These are phyloP conservation scores for Strigamia maritima DNA, from an alignment of 2,888 invertebrate species.

Conservation along the genomic window DNA sequence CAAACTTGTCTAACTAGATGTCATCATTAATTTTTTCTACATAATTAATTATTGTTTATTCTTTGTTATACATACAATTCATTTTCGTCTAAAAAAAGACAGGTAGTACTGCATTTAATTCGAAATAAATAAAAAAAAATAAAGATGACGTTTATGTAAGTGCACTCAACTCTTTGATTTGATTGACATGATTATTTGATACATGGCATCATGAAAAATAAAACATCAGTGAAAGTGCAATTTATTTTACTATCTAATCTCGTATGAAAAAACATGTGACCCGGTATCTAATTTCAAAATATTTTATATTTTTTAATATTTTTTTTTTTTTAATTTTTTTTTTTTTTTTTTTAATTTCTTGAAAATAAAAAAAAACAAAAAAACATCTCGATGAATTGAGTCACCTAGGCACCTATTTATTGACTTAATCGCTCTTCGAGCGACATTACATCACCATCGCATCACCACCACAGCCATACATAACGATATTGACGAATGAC, in stretches of 20 bases:
- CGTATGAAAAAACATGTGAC: neutral
- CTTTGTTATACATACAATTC: neutral
- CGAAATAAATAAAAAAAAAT: neutral
- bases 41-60: neutral
- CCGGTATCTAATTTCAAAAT: neutral
- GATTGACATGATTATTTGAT: too few species aligned
- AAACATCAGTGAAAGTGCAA: too few species aligned
- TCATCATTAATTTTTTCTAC: neutral
- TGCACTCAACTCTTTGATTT: too few species aligned
- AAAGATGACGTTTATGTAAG: too few species aligned
- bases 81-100: neutral
- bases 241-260: too few species aligned
- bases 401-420: neutral
- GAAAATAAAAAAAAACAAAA: neutral
- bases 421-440: neutral
- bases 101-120: too few species aligned
- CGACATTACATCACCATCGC: constrained; percentile 19
- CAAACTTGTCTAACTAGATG: neutral
- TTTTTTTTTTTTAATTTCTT: too few species aligned
- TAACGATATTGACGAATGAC: neutral
- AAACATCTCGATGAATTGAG: neutral
- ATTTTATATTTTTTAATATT: too few species aligned
- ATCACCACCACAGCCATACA: too few species aligned
- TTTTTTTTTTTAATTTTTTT: too few species aligned
- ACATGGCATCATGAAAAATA: too few species aligned